Percentiles rank a stretch among this genome's conserved stretches.
Conservation (phyloP, 2,888 invertebrate species). For the Agonopterix subpropinquella region DNA sequence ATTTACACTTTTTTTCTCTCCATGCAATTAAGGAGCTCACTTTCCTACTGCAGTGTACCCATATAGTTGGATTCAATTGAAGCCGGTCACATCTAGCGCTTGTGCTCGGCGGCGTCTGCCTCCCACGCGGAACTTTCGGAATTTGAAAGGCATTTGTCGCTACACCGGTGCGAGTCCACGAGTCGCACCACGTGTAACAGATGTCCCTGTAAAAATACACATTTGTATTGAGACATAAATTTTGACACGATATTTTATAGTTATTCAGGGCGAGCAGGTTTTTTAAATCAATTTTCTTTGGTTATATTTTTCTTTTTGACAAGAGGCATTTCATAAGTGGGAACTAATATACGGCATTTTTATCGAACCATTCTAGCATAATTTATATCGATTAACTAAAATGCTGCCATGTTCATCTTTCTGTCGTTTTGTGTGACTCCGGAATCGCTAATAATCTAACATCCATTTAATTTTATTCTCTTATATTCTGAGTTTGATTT, state of each 20-base stretch:
- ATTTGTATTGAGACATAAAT: slow-evolving; percentile 24
- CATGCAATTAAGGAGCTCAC: too few relatives aligned
- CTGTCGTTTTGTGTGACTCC: neutral
- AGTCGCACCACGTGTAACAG: slow-evolving; percentile 44
- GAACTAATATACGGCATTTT: too few relatives aligned
- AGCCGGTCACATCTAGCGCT: slow-evolving; percentile 53
- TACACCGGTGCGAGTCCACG: slow-evolving; percentile 37
- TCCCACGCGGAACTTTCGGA: slow-evolving; percentile 63
- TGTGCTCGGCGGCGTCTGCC: slow-evolving; percentile 44
- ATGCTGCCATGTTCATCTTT: too few relatives aligned
- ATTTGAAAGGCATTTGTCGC: slow-evolving; percentile 72
- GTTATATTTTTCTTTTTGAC: too few relatives aligned
- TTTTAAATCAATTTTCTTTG: slow-evolving; percentile 4
- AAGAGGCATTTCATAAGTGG: neutral
- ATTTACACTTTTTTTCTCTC: too few relatives aligned
- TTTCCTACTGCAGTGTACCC: slow-evolving; percentile 14
- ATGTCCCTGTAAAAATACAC: slow-evolving; percentile 31
- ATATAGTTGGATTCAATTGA: slow-evolving; percentile 45
- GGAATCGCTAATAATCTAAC: neutral
- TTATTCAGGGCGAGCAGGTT: slow-evolving; percentile 12
- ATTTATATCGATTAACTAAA: too few relatives aligned
- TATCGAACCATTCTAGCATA: too few relatives aligned
- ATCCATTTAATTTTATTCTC: too few relatives aligned
- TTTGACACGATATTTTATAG: slow-evolving; percentile 24
- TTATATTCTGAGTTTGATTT: too few relatives aligned